phyloP scores from a whole-genome alignment of 2,113 vertebrate species.

The Oreocharis arfaki region DNA sequence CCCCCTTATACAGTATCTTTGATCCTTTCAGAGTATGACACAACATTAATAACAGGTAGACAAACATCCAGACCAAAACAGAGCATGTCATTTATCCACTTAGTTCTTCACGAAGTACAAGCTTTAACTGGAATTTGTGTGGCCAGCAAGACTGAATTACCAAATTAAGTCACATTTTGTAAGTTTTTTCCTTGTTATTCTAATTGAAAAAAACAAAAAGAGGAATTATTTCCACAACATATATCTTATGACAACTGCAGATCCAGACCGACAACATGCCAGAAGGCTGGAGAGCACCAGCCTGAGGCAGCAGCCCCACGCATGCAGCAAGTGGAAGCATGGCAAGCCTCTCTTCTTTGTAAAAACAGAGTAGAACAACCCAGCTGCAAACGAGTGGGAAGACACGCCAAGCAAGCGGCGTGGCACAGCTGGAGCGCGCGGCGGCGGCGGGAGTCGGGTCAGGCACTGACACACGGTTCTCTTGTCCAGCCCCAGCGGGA shows the following conservation, averaged over 20 bases:
- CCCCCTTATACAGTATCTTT: not conserved
- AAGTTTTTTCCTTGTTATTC: not conserved
- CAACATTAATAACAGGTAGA: not conserved
- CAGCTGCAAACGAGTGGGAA: not conserved
- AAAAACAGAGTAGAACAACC: not conserved
- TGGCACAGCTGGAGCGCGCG: fast-evolving
- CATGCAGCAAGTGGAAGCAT: fast-evolving
- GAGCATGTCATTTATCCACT: not conserved
- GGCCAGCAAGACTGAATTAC: not conserved
- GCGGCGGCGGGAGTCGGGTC: fast-evolving
- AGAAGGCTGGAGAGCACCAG: not conserved
- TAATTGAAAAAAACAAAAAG: not conserved
- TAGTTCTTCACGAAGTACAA: not conserved
- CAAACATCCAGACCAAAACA: not conserved
- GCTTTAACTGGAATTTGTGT: not conserved
- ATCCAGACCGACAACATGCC: fast-evolving
- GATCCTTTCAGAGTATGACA: not conserved
- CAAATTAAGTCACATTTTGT: not conserved
- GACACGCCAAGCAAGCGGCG: fast-evolving
- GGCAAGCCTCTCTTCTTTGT: not conserved
- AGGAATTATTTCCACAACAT: not conserved
- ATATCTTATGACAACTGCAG: not conserved
- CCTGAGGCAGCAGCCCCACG: not conserved
- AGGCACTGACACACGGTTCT: not conserved
- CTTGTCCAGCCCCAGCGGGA: too few relatives aligned